Evolutionary conservation across 2,113 vertebrate species (phyloP), one percentile per base, ranked within the genome.

Genomic region (Panurus biarmicus): DNA sequence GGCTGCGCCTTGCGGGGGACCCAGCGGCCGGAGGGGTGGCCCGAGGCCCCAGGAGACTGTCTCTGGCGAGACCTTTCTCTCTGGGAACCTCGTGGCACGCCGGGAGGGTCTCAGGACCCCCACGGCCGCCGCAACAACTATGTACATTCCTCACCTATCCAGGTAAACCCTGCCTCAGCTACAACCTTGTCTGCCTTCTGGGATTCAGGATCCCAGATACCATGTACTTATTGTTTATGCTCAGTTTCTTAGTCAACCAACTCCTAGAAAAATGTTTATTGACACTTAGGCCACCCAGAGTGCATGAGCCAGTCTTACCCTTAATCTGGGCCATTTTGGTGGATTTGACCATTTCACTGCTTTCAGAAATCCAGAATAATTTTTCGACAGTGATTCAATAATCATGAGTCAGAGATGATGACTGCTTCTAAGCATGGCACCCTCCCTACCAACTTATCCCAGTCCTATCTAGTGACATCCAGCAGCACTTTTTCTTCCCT

Each of bases 241-340:
- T 56, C 10, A 12, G 7, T 79, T 74, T 40, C 38, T 29, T 56
- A 56, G 72, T 8, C 61, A 84, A 18, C 8, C 17, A 93, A 87
- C 36, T 7, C 35, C 17, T 22, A 31, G 25, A 45, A 67, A 51
- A 54, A 1, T 20, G 22, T 1, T 61, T 85, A 78, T 67, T 60
- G 4, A 60, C 26, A 76, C 23, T 35, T 26, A 80, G 6, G 18
- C 47, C 70, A 67, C 7, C 26, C 33, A 25, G 23, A 77, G 17
- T 5, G 15, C 1, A 5, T 1, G 1, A 85, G 7, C 6, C n/a
- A 78, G 33, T 47, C 24, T 51, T 31, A 74, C 4, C 5, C 22
- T 70, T 67, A 22, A 71, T 38, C 29, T n/a, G 29, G 51, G 61
- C 5, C 73, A 10, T 62, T 90, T 75, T 35, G 35, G 18, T 28